A percentile compares a stretch with the other conserved stretches of the same genome.
phyloP scores from a whole-genome alignment of 2,797 vertebrate species.

The Acanthopagrus latus region DNA sequence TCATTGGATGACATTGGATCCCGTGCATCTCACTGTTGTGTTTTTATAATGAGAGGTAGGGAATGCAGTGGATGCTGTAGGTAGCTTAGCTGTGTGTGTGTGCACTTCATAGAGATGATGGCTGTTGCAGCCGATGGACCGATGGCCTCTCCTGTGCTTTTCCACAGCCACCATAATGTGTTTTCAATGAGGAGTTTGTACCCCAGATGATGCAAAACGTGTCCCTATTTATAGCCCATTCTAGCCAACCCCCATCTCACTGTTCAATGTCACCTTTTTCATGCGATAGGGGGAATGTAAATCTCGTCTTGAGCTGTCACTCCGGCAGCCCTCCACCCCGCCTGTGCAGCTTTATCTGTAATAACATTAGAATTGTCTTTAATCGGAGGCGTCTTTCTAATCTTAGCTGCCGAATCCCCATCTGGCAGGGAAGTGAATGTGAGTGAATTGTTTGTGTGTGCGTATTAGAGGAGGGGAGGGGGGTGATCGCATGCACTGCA shows the following conservation, averaged over 20 bases:
- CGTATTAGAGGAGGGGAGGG: conserved; percentile 27
- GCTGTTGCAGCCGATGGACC: conserved; percentile 30
- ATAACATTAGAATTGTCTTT: conserved; percentile 66
- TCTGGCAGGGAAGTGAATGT: conserved; percentile 73
- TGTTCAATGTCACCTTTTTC: conserved; percentile 71
- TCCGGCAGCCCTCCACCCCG: conserved; percentile 20
- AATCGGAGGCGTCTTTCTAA: conserved; percentile 71
- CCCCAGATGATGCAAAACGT: conserved; percentile 50
- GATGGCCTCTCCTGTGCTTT: conserved; percentile 4
- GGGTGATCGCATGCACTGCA: conserved; percentile 62
- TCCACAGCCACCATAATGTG: background rate
- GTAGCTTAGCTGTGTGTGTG: conserved; percentile 45
- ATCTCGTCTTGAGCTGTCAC: conserved; percentile 18
- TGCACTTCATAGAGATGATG: conserved; percentile 25
- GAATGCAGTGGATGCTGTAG: conserved; percentile 33
- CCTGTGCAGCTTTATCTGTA: conserved; percentile 53
- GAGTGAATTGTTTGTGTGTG: conserved; percentile 77
- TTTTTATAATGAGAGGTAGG: conserved; percentile 7
- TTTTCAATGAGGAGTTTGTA: conserved; percentile 41
- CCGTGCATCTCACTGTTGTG: conserved; percentile 30
- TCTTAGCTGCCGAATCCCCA: conserved; percentile 72
- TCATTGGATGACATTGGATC: conserved; percentile 86
- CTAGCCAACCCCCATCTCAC: conserved; percentile 35
- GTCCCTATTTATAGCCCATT: conserved; percentile 62
- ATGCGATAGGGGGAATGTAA: conserved; percentile 40